phyloP scores from a whole-genome alignment of 2,888 invertebrate genomes.

The Rutpela maculata region DNA sequence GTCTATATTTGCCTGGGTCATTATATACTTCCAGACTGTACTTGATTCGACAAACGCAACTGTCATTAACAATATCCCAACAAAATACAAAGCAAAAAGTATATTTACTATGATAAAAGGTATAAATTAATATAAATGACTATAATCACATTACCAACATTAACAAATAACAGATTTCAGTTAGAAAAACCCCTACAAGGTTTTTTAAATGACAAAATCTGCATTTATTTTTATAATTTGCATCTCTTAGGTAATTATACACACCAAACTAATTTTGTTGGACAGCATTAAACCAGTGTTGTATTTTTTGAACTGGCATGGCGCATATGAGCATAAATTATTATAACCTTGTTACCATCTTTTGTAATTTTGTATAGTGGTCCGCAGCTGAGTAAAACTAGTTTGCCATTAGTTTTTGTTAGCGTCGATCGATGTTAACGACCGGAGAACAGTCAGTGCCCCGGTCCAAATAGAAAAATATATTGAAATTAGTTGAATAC shows the following conservation, averaged over 20 bases:
- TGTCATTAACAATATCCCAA: too few species aligned
- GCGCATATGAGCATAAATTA: background rate
- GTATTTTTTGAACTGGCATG: background rate
- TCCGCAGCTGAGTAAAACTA: conserved; percentile 1
- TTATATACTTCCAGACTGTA: too few species aligned
- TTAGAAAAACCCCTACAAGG: background rate
- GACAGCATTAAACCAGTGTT: background rate
- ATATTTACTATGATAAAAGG: background rate
- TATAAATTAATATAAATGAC: background rate
- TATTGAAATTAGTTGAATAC: too few species aligned
- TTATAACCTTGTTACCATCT: background rate
- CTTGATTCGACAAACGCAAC: too few species aligned
- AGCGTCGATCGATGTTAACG: conserved; percentile 11
- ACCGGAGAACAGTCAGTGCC: conserved; percentile 13
- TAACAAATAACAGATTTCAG: background rate
- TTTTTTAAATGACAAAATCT: background rate
- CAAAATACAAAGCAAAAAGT: too few species aligned
- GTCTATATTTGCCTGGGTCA: too few species aligned
- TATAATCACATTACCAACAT: background rate
- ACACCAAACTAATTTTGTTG: background rate
- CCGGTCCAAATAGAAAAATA: background rate
- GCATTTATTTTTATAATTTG: background rate
- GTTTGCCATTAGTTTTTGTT: conserved; percentile 21
- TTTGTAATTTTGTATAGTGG: background rate
- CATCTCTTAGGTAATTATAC: background rate